A percentile compares a stretch with the other conserved stretches of the same genome.
These are phyloP conservation scores for Eupithecia subumbrata DNA, from an alignment of 2,888 invertebrate genomes.

Conservation along the genomic window DNA sequence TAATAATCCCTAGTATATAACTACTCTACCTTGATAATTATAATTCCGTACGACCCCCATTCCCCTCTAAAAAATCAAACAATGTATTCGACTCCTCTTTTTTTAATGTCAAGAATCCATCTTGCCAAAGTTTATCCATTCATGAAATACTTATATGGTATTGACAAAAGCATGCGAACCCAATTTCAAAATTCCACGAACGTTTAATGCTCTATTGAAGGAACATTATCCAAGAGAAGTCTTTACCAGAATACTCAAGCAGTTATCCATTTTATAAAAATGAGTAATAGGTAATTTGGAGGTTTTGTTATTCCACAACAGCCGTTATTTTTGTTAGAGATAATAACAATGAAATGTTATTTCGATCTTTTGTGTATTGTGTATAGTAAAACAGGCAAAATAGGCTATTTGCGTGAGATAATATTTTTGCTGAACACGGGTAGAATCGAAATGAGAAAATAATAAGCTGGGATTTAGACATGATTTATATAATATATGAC, in stretches of 20 bases:
- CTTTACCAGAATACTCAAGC: constrained; percentile 1
- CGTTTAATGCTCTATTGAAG: not conserved
- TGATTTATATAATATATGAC: not conserved
- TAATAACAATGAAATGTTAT: constrained; percentile 3
- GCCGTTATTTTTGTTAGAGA: constrained; percentile 1
- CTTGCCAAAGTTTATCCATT: not conserved
- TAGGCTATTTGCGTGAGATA: not conserved
- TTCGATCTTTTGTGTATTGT: not conserved
- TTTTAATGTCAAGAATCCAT: no score
- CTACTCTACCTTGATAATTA: no score
- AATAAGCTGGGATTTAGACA: not conserved
- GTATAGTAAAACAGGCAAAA: constrained; percentile 1
- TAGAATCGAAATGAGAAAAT: constrained; percentile 11
- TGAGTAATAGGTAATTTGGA: not conserved
- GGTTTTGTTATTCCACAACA: not conserved
- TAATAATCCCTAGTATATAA: no score
- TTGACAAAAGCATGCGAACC: not conserved
- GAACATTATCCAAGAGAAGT: not conserved
- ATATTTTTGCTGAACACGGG: not conserved
- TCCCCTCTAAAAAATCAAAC: not conserved
- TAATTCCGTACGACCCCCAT: no score
- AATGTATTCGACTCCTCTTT: no score
- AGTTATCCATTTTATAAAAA: not conserved
- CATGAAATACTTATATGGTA: not conserved
- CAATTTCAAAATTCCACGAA: not conserved